Conservation (phyloP, 2,113 vertebrate genomes). For the Phyllostomus hastatus region DNA sequence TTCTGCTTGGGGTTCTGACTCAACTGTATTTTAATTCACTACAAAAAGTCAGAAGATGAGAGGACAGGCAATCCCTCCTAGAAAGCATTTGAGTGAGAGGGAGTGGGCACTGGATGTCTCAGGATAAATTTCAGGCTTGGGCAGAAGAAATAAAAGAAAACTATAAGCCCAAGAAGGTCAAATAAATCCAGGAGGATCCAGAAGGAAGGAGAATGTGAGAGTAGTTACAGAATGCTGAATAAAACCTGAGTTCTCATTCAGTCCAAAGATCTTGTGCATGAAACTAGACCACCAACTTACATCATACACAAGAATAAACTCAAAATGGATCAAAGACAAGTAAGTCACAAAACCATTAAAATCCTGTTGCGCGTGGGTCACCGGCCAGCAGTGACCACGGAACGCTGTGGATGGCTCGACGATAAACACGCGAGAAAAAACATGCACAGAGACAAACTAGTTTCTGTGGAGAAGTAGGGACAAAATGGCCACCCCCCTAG, state of each 20-base stretch:
- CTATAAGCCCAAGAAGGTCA: not conserved
- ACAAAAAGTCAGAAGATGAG: not conserved
- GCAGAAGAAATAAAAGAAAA: not conserved
- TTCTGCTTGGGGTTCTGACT: not conserved
- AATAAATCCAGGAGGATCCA: not conserved
- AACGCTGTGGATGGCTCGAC: too few species aligned
- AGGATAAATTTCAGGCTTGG: not conserved
- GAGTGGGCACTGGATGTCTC: not conserved
- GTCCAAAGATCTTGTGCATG: not conserved
- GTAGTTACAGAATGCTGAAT: not conserved
- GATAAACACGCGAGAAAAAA: too few species aligned
- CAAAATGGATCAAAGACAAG: too few species aligned
- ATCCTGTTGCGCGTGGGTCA: too few species aligned
- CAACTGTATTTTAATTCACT: not conserved
- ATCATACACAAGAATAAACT: too few species aligned
- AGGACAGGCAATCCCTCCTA: not conserved
- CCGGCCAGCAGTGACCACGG: too few species aligned
- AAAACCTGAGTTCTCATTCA: not conserved
- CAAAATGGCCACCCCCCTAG: too few species aligned
- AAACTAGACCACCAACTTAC: too few species aligned
- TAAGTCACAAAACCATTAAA: too few species aligned
- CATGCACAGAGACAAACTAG: too few species aligned
- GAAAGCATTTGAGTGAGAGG: not conserved
- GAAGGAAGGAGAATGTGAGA: not conserved
- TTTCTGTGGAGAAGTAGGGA: too few species aligned